Conservation (phyloP, 2,797 vertebrate species). For the Tamandua tetradactyla region DNA sequence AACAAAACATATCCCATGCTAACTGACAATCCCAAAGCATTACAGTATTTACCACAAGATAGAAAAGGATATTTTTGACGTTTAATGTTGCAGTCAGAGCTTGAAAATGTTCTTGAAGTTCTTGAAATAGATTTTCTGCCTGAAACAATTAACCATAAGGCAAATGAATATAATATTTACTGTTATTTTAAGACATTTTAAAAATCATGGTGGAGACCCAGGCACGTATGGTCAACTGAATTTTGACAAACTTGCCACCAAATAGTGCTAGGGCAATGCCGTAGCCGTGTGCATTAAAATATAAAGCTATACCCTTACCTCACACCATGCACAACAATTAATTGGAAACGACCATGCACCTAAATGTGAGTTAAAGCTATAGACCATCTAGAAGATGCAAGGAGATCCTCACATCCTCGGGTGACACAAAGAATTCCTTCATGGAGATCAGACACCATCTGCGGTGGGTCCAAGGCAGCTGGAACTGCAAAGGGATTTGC, state of each 20-base stretch:
- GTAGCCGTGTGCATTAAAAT: background rate
- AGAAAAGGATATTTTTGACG: slow-evolving; percentile 91
- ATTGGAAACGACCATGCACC: accelerated
- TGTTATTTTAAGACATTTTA: background rate
- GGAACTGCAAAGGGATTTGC: background rate
- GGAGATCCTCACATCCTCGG: background rate
- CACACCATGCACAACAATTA: no score
- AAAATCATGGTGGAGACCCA: background rate
- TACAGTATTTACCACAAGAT: background rate
- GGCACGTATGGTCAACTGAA: background rate
- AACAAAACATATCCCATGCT: background rate
- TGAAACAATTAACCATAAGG: slow-evolving; percentile 65
- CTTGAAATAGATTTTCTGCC: slow-evolving; percentile 90
- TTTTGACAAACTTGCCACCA: background rate
- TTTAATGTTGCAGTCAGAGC: slow-evolving; percentile 87
- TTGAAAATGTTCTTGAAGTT: slow-evolving; percentile 89
- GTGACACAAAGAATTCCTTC: background rate
- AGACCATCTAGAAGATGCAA: background rate
- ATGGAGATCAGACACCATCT: background rate
- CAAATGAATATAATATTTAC: background rate
- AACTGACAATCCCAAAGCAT: background rate
- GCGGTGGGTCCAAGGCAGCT: no score
- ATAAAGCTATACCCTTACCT: background rate
- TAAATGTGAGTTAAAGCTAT: no score
- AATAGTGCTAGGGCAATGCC: accelerated